A percentile compares a stretch with the other conserved stretches of the same genome.
These are phyloP conservation scores for Melieria picta DNA, from an alignment of 2,888 invertebrate genomes.

Conservation along the genomic window DNA sequence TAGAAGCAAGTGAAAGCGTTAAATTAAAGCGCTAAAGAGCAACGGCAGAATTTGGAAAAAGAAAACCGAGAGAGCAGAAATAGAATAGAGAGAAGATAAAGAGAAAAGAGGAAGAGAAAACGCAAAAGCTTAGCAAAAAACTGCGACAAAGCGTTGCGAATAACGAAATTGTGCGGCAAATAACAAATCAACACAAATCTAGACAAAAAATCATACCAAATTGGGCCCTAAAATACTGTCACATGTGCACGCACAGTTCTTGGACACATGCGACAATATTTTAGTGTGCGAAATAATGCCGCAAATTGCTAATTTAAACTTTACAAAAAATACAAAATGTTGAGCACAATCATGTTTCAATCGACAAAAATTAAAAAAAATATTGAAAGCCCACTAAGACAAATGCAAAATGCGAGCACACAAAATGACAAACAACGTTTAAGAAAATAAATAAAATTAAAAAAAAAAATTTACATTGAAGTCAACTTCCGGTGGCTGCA, in stretches of 20 bases:
- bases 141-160: background rate
- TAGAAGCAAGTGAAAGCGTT: too few species aligned
- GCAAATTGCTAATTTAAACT: too few species aligned
- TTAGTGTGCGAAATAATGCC: too few species aligned
- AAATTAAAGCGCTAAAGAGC: too few species aligned
- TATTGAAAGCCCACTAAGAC: slow-evolving; percentile 30
- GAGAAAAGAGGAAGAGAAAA: too few species aligned
- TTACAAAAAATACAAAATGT: slow-evolving; percentile 47
- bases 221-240: too few species aligned
- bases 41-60: too few species aligned
- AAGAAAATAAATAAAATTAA: slow-evolving; percentile 1
- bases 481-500: background rate
- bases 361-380: slow-evolving; percentile 25
- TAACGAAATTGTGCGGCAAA: background rate
- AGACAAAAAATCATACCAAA: background rate
- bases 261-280: too few species aligned
- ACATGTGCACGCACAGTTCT: too few species aligned
- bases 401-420: slow-evolving; percentile 22
- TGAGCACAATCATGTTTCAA: slow-evolving; percentile 65
- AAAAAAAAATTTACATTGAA: background rate
- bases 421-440: background rate
- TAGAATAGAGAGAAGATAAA: too few species aligned
- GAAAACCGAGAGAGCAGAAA: too few species aligned
- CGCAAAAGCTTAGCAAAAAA: too few species aligned
- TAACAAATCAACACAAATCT: background rate